Evolutionary conservation across 2,888 invertebrate species (phyloP), one percentile per base, ranked within the genome.

Genomic region (Sinelater perroti): DNA sequence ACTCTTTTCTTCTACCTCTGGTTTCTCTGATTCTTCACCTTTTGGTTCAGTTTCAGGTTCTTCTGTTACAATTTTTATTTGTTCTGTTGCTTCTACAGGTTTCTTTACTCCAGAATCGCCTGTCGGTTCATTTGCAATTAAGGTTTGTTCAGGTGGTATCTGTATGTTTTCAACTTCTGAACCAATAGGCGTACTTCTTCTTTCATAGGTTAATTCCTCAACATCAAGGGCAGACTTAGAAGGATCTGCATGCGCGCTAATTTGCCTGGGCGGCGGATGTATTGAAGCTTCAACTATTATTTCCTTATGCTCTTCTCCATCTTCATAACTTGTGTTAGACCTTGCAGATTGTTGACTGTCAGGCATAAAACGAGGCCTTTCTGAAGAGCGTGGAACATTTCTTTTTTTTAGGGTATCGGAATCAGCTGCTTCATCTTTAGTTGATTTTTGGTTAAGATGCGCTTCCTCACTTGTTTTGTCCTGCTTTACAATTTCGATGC

Each of bases 231-330:
- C 11, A 7, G 11, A 7, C 10, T 33, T 33, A 11, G 33, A 33
- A 10, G 33, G 2, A 6, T n/a, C 10, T 1, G 2, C 33, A 11
- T 10, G 7, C 6, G 18, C 38, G n/a, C 56, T 56, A 8, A 55
- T n/a, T 10, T 45, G 56, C 45, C 60, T 73, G 1, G 78, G 77
- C 18, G 75, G 77, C n/a, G 67, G 65, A 66, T 78, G 79, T n/a
- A 78, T 66, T 3, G 77, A 66, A 4, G 77, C 79, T 66, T 78
- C 77, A 5, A 77, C 78, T 3, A 76, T 52, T 2, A 76, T 58
- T 14, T 72, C 63, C 53, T 72, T 68, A n/a, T 70, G 70, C 40
- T 67, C 68, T 51, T 76, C 74, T 5, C 66, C 65, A 33, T 77
- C 77, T 56, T 77, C 77, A 6, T 56, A 44, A 62, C 76, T 78